Base-by-base conservation (phyloP, 2,888 invertebrate genomes). In the Dasypogon diadema region DNA sequence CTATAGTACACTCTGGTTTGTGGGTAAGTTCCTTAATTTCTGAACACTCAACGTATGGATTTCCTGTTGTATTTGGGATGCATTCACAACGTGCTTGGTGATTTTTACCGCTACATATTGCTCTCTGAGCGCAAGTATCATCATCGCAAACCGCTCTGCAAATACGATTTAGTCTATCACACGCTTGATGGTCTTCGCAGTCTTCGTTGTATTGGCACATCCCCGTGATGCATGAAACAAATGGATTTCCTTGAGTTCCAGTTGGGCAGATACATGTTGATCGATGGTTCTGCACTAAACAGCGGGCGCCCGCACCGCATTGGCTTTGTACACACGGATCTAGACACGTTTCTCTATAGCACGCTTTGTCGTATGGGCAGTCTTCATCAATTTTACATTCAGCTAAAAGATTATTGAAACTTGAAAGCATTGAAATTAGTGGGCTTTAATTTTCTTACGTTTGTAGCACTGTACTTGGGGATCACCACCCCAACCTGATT, bases 181-280 rank as follows among this genome's bases (percentile, higher is more conserved):
- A 96, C 37, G 93, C 90, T 85, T 96, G 95, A 79, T 93, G 90
- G 81, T 93, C 92, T 34, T 92, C 93, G 80, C 96, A 96, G 82
- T 96, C 96, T 81, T 95, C 94, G 82, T 96, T 95, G 84, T 94
- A 95, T 81, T 94, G 94, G 80, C 96, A 96, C 51, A 92, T 89
- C 6, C 92, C 93, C 1, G 92, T 90, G 76, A 96, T 92, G 82
- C 97, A 97, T 18, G 94, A 92, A 2, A 93, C 87, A 77, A 90
- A 89, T 1, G 95, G 93, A 85, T 94, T 92, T 51, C 96, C 96
- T 85, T 94, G 95, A 3, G 93, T 95, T 54, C 96, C 96, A 1
- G 89, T 86, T 51, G 95, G 96, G 84, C 96, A 97, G 76, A 90
- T 89, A 81, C 97, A 97, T 77, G 92, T 92, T 0, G 94, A 91